Evolutionary conservation across 1,140 invertebrate genomes (phyloP), one percentile per base, ranked within the genome.

Genomic region (Drosophila neocordata): DNA sequence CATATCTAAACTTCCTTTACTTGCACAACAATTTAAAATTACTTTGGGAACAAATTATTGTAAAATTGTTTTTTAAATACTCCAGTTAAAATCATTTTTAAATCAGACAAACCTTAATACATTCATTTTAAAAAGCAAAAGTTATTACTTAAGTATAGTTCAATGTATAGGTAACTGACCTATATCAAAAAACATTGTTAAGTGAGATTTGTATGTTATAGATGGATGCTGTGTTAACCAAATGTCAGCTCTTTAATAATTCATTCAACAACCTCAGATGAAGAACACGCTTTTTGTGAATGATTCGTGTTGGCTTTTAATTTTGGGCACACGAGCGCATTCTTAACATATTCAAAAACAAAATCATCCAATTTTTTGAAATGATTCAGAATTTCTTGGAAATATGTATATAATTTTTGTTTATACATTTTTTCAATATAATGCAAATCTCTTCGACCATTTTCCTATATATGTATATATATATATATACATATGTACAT

Each of bases 301-400:
- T 88, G 83, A 88, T 88, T 74, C 38, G 7, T 20, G 9, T 59
- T 1, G 22, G 34, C 27, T 24, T 63, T 48, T 62, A 56, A 63
- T 37, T 51, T 68, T 70, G 52, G 83, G 72, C 83, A 88, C 83
- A 88, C 83, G 83, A 88, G 64, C 76, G 20, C 41, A 88, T 88
- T 88, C 84, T 63, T 83, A 7, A 53, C 61, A 88, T 88, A 38
- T 82, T 69, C 38, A 15, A n/a, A 62, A 59, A 62, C 41, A 72
- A 73, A 62, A 73, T 15, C 34, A 62, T 11, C 38, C 2, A 69
- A 55, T 69, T 70, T 65, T 18, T 58, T 34, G 64, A 66, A 79
- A 31, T 88, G 83, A 88, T n/a, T 88, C 83, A 88, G 20, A 2
- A 20, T 56, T 88, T 88, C 83, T 81, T 88, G 83, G 84, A 88